These are phyloP conservation scores for Drepanosiphum platanoidis DNA, from an alignment of 2,888 invertebrate genomes.

Conservation along the genomic window DNA sequence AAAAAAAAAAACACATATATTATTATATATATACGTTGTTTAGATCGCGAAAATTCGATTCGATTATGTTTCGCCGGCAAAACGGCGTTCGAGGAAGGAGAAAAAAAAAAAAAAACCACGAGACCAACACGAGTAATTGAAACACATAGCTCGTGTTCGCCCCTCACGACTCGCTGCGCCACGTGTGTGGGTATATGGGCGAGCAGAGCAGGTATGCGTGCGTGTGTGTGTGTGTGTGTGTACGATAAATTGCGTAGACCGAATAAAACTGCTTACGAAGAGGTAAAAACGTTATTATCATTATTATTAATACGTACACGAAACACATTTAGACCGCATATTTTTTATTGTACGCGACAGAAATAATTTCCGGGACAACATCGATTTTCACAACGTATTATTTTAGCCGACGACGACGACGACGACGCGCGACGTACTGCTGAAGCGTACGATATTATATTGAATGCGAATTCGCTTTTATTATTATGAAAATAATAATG, in stretches of 20 bases:
- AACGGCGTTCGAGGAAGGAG: not conserved
- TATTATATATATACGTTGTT: too few species aligned
- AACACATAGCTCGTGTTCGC: not conserved
- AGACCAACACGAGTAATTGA: slow-evolving; percentile 37
- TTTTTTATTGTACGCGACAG: not conserved
- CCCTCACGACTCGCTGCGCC: not conserved
- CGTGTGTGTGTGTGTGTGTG: not conserved
- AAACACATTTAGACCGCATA: not conserved
- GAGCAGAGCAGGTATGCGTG: not conserved
- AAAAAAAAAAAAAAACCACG: not conserved
- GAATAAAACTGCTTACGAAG: slow-evolving; percentile 32
- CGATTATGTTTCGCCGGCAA: slow-evolving; percentile 23
- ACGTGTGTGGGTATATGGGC: not conserved
- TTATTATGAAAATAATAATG: not conserved
- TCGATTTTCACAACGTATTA: not conserved
- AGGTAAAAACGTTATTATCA: slow-evolving; percentile 7
- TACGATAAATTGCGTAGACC: slow-evolving; percentile 16
- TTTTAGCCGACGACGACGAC: too few species aligned
- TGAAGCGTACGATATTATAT: too few species aligned
- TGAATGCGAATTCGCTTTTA: not conserved
- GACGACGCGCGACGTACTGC: too few species aligned
- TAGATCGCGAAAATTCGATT: slow-evolving; percentile 37
- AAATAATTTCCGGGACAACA: slow-evolving; percentile 7
- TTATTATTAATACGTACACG: slow-evolving; percentile 18
- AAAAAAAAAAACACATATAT: slow-evolving; percentile 41